phyloP scores from a whole-genome alignment of 2,888 invertebrate genomes.

The Chloroclystis v-ata region DNA sequence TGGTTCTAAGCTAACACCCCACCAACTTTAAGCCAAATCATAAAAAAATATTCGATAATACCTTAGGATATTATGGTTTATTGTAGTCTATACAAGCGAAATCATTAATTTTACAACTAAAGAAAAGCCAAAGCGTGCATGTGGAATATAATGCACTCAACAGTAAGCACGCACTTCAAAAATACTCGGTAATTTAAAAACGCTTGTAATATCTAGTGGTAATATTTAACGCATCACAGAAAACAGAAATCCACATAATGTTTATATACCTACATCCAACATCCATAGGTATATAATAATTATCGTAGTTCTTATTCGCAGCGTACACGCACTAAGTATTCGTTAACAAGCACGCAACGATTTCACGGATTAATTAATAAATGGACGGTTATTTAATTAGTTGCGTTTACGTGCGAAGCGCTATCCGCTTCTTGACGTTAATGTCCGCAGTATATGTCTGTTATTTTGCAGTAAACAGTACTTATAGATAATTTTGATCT shows the following conservation, averaged over 20 bases:
- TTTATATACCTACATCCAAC: neutral
- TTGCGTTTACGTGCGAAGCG: constrained; percentile 49
- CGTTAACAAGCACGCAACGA: constrained; percentile 40
- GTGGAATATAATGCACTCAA: constrained; percentile 32
- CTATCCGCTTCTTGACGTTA: constrained; percentile 29
- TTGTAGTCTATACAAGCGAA: constrained; percentile 31
- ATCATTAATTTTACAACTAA: constrained; percentile 44
- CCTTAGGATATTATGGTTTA: constrained; percentile 23
- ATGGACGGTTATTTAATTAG: constrained; percentile 34
- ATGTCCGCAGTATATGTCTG: constrained; percentile 36
- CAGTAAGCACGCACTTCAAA: constrained; percentile 20
- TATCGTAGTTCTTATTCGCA: constrained; percentile 8
- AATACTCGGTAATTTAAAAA: neutral
- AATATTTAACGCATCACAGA: neutral
- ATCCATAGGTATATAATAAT: no score
- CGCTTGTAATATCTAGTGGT: no score
- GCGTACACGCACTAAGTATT: constrained; percentile 36
- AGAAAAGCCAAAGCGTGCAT: constrained; percentile 45
- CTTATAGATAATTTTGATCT: no score
- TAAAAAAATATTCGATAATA: no score
- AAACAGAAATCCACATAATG: neutral
- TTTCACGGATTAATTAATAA: constrained; percentile 30
- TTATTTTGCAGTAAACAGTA: no score
- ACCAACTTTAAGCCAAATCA: no score
- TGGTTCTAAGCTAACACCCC: no score